A percentile compares a stretch with the other conserved stretches of the same genome.
Conservation (phyloP, 2,113 vertebrate genomes). For the Zosterops pallidus region DNA sequence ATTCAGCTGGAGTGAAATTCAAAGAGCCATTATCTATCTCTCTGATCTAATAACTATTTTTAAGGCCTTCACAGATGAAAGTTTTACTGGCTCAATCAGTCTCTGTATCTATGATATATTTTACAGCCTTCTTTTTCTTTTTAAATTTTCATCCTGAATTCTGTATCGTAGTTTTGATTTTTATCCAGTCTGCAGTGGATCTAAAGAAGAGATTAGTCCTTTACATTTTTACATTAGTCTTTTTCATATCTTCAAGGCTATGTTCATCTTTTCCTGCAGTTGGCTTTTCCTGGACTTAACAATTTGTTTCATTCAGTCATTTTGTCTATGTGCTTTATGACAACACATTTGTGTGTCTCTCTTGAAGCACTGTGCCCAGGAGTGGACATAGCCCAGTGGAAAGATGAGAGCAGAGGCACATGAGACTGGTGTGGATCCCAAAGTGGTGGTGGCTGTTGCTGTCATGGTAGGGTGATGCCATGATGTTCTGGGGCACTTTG, state of each 20-base stretch:
- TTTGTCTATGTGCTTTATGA: not conserved
- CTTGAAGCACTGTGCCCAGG: not conserved
- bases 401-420: not conserved
- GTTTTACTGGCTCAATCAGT: not conserved
- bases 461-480: not conserved
- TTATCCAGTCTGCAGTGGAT: not conserved
- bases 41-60: not conserved
- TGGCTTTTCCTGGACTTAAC: not conserved
- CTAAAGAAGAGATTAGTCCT: not conserved
- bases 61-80: not conserved
- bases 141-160: not conserved
- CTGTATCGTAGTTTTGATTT: not conserved
- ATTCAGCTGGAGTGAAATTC: not conserved
- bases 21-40: not conserved
- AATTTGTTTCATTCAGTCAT: not conserved
- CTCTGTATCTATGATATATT: not conserved
- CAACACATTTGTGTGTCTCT: not conserved
- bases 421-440: accelerated
- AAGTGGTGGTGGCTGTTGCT: not conserved
- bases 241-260: not conserved
- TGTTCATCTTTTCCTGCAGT: not conserved
- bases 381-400: not conserved
- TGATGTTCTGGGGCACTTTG: not conserved
- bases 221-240: not conserved
- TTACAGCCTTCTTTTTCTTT: not conserved